Conservation (phyloP, 1,140 invertebrate genomes). For the Pectinophora gossypiella region DNA sequence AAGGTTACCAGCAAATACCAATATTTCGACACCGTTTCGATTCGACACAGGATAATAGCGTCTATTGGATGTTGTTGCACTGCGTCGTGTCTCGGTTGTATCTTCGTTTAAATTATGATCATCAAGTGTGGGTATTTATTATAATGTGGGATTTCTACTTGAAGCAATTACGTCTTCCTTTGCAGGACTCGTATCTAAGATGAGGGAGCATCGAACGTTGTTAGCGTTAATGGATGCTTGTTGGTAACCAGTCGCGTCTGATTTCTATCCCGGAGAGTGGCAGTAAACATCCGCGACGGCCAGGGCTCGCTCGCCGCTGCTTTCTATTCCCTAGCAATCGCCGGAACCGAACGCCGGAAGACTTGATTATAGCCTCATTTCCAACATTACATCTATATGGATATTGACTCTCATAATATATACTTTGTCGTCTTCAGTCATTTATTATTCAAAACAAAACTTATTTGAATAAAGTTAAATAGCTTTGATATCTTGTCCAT, state of each 20-base stretch:
- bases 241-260: conserved; percentile 25
- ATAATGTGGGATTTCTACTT: neutral
- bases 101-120: neutral
- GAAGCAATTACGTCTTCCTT: conserved; percentile 16
- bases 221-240: conserved; percentile 29
- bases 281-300: conserved; percentile 36
- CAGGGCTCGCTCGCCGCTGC: conserved; percentile 17
- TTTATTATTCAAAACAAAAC: too few relatives aligned
- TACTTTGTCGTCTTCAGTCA: too few relatives aligned
- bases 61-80: neutral
- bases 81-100: neutral
- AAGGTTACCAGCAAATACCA: conserved; percentile 38
- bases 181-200: conserved; percentile 12
- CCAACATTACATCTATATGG: too few relatives aligned
- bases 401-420: too few relatives aligned
- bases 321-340: conserved; percentile 34
- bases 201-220: conserved; percentile 14
- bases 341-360: conserved; percentile 46
- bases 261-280: conserved; percentile 30
- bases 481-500: too few relatives aligned
- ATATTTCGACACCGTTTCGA: conserved; percentile 21
- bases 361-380: conserved; percentile 62
- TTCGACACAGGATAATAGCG: conserved; percentile 2
- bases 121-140: neutral
- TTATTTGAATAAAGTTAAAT: too few relatives aligned